phyloP scores from a whole-genome alignment of 2,113 vertebrate species.

The Cochlearius cochlearius region DNA sequence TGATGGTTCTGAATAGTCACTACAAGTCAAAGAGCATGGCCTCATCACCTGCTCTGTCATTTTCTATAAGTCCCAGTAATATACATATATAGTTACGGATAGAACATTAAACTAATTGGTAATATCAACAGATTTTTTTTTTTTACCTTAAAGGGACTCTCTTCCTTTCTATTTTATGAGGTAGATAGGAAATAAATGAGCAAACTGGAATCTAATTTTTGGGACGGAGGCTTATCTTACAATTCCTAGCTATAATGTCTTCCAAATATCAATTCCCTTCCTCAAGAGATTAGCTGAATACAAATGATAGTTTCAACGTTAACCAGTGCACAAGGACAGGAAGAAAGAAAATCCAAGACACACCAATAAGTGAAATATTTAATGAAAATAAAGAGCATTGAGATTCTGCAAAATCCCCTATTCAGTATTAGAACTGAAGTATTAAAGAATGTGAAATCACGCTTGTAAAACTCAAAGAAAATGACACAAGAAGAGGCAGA shows the following conservation, averaged over 20 bases:
- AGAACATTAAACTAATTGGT: background rate
- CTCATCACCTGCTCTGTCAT: constrained; percentile 54
- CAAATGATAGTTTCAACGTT: constrained; percentile 20
- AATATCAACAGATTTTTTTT: background rate
- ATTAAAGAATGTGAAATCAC: background rate
- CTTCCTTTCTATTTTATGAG: background rate
- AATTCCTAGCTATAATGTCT: background rate
- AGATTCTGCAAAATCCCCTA: background rate
- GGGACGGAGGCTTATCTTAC: constrained; percentile 32
- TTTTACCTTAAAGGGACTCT: background rate
- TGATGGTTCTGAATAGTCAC: constrained; percentile 27
- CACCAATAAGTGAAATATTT: background rate
- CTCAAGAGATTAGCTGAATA: constrained; percentile 32
- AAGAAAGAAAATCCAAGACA: constrained; percentile 20
- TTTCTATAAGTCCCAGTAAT: background rate
- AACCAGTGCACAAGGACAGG: background rate
- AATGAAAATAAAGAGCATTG: background rate
- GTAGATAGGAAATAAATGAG: constrained; percentile 5
- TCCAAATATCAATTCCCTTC: background rate
- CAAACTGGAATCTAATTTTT: constrained; percentile 26
- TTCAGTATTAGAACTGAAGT: background rate
- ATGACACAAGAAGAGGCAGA: background rate
- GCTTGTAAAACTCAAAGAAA: background rate
- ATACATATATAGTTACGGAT: background rate
- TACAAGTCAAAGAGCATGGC: constrained; percentile 55